Percentiles rank a stretch among this genome's conserved stretches.
phyloP scores from a whole-genome alignment of 1,140 invertebrate genomes.

The Wasmannia auropunctata region DNA sequence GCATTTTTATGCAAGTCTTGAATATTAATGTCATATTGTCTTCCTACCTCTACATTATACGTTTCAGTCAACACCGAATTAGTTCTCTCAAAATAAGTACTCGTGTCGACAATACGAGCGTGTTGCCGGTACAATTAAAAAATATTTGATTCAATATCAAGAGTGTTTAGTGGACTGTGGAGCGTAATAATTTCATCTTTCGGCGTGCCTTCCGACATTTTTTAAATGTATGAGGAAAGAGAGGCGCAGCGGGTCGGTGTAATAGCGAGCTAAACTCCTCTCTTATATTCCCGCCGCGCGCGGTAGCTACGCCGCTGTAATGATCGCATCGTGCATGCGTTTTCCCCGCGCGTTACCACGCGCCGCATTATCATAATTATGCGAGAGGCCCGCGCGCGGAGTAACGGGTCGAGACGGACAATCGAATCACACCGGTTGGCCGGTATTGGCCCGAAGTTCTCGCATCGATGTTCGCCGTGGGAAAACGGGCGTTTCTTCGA shows the following conservation, averaged over 20 bases:
- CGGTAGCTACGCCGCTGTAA: slow-evolving; percentile 15
- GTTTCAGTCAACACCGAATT: background rate
- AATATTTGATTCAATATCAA: background rate
- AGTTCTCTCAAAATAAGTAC: background rate
- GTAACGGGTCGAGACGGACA: slow-evolving; percentile 46
- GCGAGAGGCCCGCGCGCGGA: slow-evolving; percentile 13
- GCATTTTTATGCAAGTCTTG: background rate
- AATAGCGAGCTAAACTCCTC: background rate
- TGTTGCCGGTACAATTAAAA: background rate
- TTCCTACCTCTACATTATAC: background rate
- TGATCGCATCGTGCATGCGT: slow-evolving; percentile 37
- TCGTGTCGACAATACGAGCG: background rate
- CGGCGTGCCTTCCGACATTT: background rate
- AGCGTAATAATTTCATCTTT: background rate
- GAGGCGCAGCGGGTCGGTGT: background rate
- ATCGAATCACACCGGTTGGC: slow-evolving; percentile 37
- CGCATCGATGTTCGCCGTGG: slow-evolving; percentile 16
- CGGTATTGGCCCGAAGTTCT: slow-evolving; percentile 35
- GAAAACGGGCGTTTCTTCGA: slow-evolving; percentile 42
- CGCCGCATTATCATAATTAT: slow-evolving; percentile 54
- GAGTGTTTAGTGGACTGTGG: background rate
- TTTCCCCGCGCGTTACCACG: slow-evolving; percentile 46
- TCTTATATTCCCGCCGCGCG: background rate
- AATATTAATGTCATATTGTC: background rate
- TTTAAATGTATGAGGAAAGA: background rate